phyloP scores from a whole-genome alignment of 92 coral and sea anemone genomes.

The Zoanthus sansibaricus region DNA sequence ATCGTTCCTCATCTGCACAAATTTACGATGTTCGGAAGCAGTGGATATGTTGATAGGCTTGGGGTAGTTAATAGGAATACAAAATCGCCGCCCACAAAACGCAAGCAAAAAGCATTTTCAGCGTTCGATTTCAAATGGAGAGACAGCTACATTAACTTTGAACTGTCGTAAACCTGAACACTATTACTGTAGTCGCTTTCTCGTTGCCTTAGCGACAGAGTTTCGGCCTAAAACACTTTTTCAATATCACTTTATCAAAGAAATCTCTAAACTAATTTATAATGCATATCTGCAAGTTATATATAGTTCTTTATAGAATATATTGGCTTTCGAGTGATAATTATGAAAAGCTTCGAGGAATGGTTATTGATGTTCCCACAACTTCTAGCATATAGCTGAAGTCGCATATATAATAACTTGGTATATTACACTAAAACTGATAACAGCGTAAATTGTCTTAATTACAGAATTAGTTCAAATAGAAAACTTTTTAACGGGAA shows the following conservation, averaged over 20 bases:
- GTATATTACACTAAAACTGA: neutral
- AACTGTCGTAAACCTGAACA: slow-evolving; percentile 5
- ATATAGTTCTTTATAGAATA: neutral
- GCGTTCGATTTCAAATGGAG: slow-evolving; percentile 87
- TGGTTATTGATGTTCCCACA: neutral
- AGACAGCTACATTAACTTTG: slow-evolving; percentile 92
- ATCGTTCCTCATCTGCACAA: slow-evolving; percentile 55
- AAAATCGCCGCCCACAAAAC: slow-evolving; percentile 62
- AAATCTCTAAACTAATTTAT: slow-evolving; percentile 16
- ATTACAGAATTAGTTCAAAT: neutral
- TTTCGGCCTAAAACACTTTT: slow-evolving; percentile 7
- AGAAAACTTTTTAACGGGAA: neutral
- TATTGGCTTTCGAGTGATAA: neutral
- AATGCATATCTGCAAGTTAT: neutral
- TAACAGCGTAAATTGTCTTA: neutral
- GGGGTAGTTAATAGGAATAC: slow-evolving; percentile 59
- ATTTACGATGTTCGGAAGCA: slow-evolving; percentile 68
- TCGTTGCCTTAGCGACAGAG: neutral
- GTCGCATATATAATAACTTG: neutral
- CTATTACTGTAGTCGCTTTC: neutral
- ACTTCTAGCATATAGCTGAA: slow-evolving; percentile 1
- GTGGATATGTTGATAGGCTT: slow-evolving; percentile 81
- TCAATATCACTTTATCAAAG: neutral
- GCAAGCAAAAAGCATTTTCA: slow-evolving; percentile 89
- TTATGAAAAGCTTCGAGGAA: neutral